A percentile compares a stretch with the other conserved stretches of the same genome.
These are phyloP conservation scores for Macrotrachela quadricornifera DNA, from an alignment of 1,140 invertebrate species.

Conservation along the genomic window DNA sequence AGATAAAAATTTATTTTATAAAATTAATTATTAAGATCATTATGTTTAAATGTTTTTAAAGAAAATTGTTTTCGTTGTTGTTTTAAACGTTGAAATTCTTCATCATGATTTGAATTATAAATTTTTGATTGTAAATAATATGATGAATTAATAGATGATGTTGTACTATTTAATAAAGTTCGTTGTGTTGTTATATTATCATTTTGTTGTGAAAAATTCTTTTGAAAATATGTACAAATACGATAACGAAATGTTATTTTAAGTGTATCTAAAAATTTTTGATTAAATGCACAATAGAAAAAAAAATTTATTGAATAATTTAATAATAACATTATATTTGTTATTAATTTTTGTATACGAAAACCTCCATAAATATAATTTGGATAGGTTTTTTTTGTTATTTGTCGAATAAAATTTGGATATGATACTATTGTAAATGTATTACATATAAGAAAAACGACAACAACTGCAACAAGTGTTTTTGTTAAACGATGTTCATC, in stretches of 20 bases:
- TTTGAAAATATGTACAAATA: background rate
- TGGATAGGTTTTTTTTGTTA: background rate
- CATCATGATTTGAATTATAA: no score
- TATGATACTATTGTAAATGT: conserved; percentile 9
- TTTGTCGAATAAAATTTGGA: background rate
- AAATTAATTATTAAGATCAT: no score
- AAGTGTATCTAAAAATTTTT: conserved; percentile 4
- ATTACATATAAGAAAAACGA: conserved; percentile 10
- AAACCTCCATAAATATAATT: conserved; percentile 1
- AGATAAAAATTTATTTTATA: no score
- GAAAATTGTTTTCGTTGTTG: no score
- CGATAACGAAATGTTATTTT: background rate
- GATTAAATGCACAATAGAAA: conserved; percentile 8
- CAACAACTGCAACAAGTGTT: conserved; percentile 10
- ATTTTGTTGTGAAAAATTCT: no score
- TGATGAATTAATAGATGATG: no score
- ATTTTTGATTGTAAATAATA: no score
- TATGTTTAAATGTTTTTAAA: no score
- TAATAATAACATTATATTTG: conserved; percentile 5
- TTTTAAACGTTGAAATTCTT: no score
- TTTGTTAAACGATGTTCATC: conserved; percentile 9
- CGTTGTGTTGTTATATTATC: no score
- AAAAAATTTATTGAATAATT: conserved; percentile 8
- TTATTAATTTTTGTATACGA: conserved; percentile 3
- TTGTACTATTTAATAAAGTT: no score